These are phyloP conservation scores for Poliocrania exsul DNA, from an alignment of 2,797 vertebrate genomes.

Conservation along the genomic window DNA sequence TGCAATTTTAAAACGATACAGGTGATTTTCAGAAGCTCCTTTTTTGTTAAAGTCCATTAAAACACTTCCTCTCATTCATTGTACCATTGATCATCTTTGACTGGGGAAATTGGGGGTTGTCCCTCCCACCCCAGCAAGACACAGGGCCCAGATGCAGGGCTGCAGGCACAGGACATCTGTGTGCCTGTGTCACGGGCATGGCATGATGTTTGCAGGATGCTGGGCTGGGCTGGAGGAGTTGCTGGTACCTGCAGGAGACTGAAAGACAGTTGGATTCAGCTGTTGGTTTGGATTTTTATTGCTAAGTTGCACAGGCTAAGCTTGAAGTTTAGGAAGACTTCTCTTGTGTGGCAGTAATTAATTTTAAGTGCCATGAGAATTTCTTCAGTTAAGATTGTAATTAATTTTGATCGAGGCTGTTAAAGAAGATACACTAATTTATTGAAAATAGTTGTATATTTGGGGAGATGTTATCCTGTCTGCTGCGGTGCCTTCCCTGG, in stretches of 20 bases:
- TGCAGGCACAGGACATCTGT: accelerated
- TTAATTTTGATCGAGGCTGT: neutral
- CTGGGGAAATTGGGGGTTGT: neutral
- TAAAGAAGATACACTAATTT: neutral
- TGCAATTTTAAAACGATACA: neutral
- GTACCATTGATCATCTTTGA: neutral
- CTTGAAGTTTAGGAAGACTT: neutral
- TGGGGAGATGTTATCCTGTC: neutral
- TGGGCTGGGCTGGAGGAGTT: neutral
- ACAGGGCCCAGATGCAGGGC: neutral
- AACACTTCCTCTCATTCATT: neutral
- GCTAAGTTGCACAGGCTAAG: neutral
- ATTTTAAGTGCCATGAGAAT: neutral
- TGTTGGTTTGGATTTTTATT: neutral
- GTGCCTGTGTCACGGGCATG: accelerated
- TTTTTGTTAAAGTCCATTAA: neutral
- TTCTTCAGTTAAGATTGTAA: neutral
- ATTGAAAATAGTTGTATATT: neutral
- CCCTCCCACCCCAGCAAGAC: neutral
- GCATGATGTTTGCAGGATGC: neutral
- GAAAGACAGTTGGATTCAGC: neutral
- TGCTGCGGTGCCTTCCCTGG: neutral
- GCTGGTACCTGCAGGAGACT: neutral
- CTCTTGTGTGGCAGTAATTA: neutral
- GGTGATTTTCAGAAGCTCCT: neutral